These are phyloP conservation scores for Cheracebus regulus DNA, from an alignment of 2,797 vertebrate species.

Conservation along the genomic window DNA sequence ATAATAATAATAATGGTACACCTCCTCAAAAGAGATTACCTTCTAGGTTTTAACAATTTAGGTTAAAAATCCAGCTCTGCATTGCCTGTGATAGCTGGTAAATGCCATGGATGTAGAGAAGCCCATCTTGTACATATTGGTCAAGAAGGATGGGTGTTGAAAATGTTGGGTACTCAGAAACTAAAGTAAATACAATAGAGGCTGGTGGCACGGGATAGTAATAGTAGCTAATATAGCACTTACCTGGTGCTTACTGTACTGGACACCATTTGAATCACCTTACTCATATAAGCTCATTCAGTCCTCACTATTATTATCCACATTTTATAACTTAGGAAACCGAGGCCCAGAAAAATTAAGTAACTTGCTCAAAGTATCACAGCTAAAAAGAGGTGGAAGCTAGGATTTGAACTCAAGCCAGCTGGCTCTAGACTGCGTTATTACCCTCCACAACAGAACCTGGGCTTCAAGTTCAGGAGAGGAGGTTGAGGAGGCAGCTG, in stretches of 20 bases:
- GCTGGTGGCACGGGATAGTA: background rate
- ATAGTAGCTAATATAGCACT: background rate
- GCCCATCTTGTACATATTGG: background rate
- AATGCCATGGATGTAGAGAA: background rate
- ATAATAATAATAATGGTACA: background rate
- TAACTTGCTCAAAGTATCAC: slow-evolving; percentile 50
- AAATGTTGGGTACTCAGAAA: background rate
- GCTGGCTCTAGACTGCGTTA: slow-evolving; percentile 13
- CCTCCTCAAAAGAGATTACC: background rate
- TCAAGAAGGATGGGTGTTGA: background rate
- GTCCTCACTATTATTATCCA: slow-evolving; percentile 34
- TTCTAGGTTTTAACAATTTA: background rate
- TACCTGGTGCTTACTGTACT: background rate
- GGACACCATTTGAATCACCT: background rate
- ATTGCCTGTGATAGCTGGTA: background rate
- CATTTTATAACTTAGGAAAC: slow-evolving; percentile 39
- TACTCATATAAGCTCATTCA: background rate
- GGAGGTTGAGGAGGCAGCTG: background rate
- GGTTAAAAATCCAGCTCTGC: slow-evolving; percentile 8
- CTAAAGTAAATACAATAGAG: background rate
- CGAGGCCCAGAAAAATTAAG: slow-evolving; percentile 77
- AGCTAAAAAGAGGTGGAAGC: slow-evolving; percentile 74
- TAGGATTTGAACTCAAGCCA: slow-evolving; percentile 90
- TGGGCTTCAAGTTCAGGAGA: background rate
- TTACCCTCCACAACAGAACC: background rate